phyloP scores from a whole-genome alignment of 2,113 vertebrate species.

The Dendropsophus ebraccatus region DNA sequence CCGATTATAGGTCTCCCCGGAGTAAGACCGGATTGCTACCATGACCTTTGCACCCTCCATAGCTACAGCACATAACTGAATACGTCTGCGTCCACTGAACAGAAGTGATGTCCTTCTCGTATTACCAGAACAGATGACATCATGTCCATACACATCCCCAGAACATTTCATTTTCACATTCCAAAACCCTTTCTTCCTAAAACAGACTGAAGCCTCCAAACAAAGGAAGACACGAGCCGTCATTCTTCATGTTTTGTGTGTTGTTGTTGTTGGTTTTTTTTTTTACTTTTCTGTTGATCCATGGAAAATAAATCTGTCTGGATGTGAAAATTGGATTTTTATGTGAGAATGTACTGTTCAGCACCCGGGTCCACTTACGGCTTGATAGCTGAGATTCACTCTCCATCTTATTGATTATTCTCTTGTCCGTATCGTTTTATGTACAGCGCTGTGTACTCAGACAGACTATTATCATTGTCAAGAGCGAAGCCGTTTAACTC shows the following conservation, averaged over 20 bases:
- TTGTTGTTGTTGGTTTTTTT: not conserved
- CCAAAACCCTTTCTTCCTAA: conserved; percentile 6
- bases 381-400: conserved; percentile 56
- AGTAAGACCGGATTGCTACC: not conserved
- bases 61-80: not conserved
- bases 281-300: conserved; percentile 35
- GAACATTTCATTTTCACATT: conserved; percentile 45
- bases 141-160: conserved; percentile 43
- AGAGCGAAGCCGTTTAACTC: conserved; percentile 30
- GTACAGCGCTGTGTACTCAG: conserved; percentile 58
- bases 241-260: conserved; percentile 42
- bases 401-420: conserved; percentile 58
- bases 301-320: conserved; percentile 59
- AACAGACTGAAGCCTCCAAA: conserved; percentile 9
- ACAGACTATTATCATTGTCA: conserved; percentile 52
- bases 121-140: conserved; percentile 6
- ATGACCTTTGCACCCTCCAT: not conserved
- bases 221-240: conserved; percentile 11
- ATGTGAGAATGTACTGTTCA: conserved; percentile 57
- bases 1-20: not conserved
- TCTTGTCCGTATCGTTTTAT: conserved; percentile 57
- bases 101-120: not conserved
- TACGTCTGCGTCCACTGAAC: not conserved
- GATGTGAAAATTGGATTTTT: conserved; percentile 61
- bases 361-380: conserved; percentile 54